Conservation (phyloP, 2,797 vertebrate genomes). For the Sarcophilus harrisii region DNA sequence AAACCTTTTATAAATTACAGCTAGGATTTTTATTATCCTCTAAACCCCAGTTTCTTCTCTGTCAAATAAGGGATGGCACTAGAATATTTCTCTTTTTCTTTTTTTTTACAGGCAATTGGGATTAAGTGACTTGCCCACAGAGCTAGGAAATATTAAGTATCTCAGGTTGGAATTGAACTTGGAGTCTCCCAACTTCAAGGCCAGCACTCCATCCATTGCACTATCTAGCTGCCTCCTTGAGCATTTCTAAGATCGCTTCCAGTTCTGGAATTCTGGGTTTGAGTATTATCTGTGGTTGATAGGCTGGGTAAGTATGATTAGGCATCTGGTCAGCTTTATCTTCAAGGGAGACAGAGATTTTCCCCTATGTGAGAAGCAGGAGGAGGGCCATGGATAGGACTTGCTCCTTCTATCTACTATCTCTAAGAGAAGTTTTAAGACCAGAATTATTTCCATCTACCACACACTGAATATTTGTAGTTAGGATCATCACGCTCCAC, state of each 20-base stretch:
- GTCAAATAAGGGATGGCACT: not conserved
- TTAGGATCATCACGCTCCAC: not conserved
- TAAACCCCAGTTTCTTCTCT: not conserved
- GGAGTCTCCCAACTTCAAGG: no score
- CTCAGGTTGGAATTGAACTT: no score
- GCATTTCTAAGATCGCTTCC: not conserved
- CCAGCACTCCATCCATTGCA: no score
- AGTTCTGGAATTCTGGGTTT: not conserved
- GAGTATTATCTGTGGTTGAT: not conserved
- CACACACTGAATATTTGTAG: not conserved
- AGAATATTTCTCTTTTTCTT: not conserved
- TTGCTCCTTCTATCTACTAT: not conserved
- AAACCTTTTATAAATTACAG: not conserved
- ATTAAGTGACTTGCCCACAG: no score
- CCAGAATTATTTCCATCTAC: not conserved
- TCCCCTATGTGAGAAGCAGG: not conserved
- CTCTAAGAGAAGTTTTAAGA: not conserved
- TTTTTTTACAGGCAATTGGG: no score
- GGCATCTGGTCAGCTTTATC: not conserved
- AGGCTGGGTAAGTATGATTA: not conserved
- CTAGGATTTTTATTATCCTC: not conserved
- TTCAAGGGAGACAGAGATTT: not conserved
- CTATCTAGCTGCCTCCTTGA: no score
- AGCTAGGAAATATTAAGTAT: no score
- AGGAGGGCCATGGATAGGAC: not conserved